Percentiles rank a stretch among this genome's conserved stretches.
These are phyloP conservation scores for Setophaga kirtlandii DNA, from an alignment of 2,113 vertebrate genomes.

Conservation along the genomic window DNA sequence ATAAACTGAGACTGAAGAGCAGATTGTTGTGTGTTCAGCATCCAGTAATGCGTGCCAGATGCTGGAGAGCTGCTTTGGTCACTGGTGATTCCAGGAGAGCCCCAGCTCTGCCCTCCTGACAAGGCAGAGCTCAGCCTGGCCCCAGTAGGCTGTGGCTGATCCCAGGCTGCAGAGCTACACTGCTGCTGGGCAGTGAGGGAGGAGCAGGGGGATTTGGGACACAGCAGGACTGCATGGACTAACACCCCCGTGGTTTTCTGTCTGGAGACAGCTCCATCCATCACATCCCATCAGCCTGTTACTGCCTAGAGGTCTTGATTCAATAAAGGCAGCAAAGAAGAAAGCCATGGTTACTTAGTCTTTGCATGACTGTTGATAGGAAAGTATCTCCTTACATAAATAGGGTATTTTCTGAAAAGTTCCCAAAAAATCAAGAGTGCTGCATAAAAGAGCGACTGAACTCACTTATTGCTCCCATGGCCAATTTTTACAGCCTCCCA, in stretches of 20 bases:
- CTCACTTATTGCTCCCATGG: accelerated
- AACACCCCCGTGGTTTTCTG: neutral
- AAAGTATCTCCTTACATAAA: accelerated
- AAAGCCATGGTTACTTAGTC: neutral
- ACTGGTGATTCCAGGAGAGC: neutral
- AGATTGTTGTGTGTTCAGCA: neutral
- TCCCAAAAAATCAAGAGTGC: neutral
- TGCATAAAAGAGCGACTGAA: neutral
- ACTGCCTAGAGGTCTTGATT: neutral
- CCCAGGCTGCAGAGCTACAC: accelerated
- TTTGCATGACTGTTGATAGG: neutral
- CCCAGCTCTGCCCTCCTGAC: neutral
- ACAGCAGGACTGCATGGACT: neutral
- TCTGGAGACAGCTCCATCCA: neutral
- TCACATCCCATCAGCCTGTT: neutral
- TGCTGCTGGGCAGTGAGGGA: neutral
- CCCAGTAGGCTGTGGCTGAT: accelerated
- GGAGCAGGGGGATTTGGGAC: neutral
- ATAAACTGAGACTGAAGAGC: neutral
- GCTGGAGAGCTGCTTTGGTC: neutral
- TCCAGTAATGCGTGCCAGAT: accelerated
- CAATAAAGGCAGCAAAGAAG: neutral
- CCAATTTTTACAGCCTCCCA: neutral
- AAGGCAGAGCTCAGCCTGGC: neutral
- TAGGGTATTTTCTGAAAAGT: neutral